Percentiles rank a stretch among this genome's conserved stretches.
Evolutionary conservation across 2,113 vertebrate species (phyloP).

Genomic region (Tyrannus savana): DNA sequence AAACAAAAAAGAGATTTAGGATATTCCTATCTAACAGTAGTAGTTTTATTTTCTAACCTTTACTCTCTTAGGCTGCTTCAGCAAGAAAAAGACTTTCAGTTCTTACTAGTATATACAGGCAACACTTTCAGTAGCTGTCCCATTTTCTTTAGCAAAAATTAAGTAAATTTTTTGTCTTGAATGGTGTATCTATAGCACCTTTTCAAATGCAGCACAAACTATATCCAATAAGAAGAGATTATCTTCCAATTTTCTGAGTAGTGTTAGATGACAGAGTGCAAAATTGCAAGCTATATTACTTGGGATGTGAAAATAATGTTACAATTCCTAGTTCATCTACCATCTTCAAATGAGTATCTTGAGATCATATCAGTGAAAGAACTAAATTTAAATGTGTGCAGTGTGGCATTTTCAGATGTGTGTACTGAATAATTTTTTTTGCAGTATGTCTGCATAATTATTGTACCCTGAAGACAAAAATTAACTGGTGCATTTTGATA

Average conservation of each 20-base stretch:
- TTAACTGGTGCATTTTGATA: not conserved
- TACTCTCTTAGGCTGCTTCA: fast-evolving
- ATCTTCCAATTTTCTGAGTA: not conserved
- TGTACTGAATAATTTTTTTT: not conserved
- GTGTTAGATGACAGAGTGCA: not conserved
- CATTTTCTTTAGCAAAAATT: not conserved
- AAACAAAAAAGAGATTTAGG: not conserved
- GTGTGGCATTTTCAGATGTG: not conserved
- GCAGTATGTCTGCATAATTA: not conserved
- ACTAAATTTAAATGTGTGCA: not conserved
- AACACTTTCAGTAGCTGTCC: fast-evolving
- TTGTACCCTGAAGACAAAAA: not conserved
- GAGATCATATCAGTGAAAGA: not conserved
- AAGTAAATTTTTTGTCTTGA: not conserved
- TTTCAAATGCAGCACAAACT: not conserved
- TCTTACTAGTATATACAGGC: not conserved
- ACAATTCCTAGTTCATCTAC: not conserved
- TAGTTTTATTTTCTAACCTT: not conserved
- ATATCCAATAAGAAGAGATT: not conserved
- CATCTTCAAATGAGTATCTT: not conserved
- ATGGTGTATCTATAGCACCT: not conserved
- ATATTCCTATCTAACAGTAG: not conserved
- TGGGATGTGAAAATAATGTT: not conserved
- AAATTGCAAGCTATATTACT: not conserved
- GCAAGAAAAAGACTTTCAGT: not conserved